Evolutionary conservation across 2,113 vertebrate genomes (phyloP), one percentile per base, ranked within the genome.

Genomic region (Xenopus laevis): DNA sequence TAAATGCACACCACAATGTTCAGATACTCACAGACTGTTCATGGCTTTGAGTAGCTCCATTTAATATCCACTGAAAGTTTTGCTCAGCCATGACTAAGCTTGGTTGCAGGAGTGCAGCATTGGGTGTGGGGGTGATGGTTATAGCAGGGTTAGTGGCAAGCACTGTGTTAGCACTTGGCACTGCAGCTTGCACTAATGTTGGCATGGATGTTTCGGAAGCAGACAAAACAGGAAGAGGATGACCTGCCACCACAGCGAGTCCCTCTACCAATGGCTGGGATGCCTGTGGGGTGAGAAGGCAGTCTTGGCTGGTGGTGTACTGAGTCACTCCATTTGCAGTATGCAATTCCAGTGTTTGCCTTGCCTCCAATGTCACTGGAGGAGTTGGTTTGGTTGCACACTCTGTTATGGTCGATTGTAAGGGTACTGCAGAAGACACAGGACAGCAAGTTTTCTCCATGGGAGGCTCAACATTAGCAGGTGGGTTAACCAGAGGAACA

Each of bases 61-160:
- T 99, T 71, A 98, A 91, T 82, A 99, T 94, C 97, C 97, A 99
- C 59, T 98, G 97, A 13, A 99, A 85, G 87, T 98, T 97, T 83
- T 96, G 96, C 83, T 98, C 96, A 50, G 94, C 94, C 96, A 99
- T 94, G 77, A 98, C 92, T 7, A 99, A 87, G 85, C 93, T 88
- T 79, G 95, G 93, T 87, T 94, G 96, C 81, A 98, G 86, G 68
- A 98, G 89, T 67, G 95, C 90, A 3, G 94, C 83, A 81, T 84
- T 95, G 69, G 94, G 91, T 75, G 94, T 88, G 0, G 94, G 89
- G 64, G 92, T 84, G 66, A 95, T 84, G 59, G 91, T 88, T 81
- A 94, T 86, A 4, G 88, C 85, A 17, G 92, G 88, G 30, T 84
- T 91, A 72, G 86, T 84, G 71, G 84, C 89, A 68, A 94, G 83